Base-by-base conservation (phyloP, 2,888 invertebrate species). In the Melitaea athalia region DNA sequence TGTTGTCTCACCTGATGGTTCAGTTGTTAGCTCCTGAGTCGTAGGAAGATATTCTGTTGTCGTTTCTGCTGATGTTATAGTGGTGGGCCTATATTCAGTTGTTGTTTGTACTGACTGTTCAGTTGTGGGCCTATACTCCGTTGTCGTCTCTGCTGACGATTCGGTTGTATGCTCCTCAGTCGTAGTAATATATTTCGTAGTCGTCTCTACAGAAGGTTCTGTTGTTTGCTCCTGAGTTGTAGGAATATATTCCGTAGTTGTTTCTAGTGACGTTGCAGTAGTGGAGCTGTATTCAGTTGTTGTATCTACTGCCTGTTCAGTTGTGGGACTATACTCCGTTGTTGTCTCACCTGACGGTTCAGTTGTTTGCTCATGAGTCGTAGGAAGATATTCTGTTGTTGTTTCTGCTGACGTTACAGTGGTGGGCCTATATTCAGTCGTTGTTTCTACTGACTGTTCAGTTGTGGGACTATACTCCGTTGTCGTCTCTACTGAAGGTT, bases 61-160 rank as follows among this genome's bases (percentile, higher is more conserved):
- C 8, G 38, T 38, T 0, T 38, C 38, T 38, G 2, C 38, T 38
- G 38, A 38, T 3, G 38, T 5, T 43, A 33, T 59, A 0, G 49
- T 62, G 11, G 62, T 63, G n/a, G 59, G 24, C 11, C 12, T 24
- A 24, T 12, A 12, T 6, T n/a, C n/a, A n/a, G n/a, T 57, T 38
- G 57, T 57, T 15, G 57, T 38, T n/a, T 57, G 14, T n/a, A 5
- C 14, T 12, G 57, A 38, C 38, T 14, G 12, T 57, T 15, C 57
- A 14, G 55, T 31, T 33, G 31, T 31, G 10, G 31, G 5, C 33
- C 59, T 2, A 12, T 59, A 50, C 8, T 50, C 38, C 17, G 67
- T 55, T 62, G 67, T 63, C 10, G 61, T 64, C 11, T 67, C 15
- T 7, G 24, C 52, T 17, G 52, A 12, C 1, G 52, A 3, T 24